Evolutionary conservation across 2,888 invertebrate genomes (phyloP).

Genomic region (Callyntrura sp.): DNA sequence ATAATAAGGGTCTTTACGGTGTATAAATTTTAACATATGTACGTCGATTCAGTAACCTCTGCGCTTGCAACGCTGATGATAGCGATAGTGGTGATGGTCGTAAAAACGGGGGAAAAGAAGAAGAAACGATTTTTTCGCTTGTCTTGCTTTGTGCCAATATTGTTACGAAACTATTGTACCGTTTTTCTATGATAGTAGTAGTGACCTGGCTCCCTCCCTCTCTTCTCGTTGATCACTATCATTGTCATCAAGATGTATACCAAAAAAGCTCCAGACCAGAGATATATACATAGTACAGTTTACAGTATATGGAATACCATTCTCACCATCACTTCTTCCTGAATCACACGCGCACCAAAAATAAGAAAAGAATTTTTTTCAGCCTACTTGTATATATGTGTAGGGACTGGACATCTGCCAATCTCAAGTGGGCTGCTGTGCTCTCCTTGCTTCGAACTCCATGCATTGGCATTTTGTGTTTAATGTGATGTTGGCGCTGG

Average conservation of each 20-base stretch:
- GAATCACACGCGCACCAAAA: slow-evolving; percentile 20
- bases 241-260: slow-evolving; percentile 33
- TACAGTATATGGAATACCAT: background rate
- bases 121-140: slow-evolving; percentile 12
- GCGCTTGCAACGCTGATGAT: slow-evolving; percentile 10
- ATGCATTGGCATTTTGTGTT: slow-evolving; percentile 47
- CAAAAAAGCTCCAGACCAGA: background rate
- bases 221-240: slow-evolving; percentile 29
- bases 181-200: slow-evolving; percentile 11
- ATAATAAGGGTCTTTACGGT: too few species aligned
- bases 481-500: slow-evolving; percentile 35
- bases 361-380: background rate
- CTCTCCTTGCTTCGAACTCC: slow-evolving; percentile 13
- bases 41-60: background rate
- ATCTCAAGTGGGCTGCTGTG: slow-evolving; percentile 68
- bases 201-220: slow-evolving; percentile 39
- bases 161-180: slow-evolving; percentile 55
- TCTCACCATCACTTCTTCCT: background rate
- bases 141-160: slow-evolving; percentile 65
- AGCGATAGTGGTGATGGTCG: slow-evolving; percentile 36
- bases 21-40: background rate
- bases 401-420: slow-evolving; percentile 77
- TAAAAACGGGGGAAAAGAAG: slow-evolving; percentile 42
- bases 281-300: background rate
- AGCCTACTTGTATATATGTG: slow-evolving; percentile 36